Evolutionary conservation across 2,888 invertebrate genomes (phyloP), one percentile per base, ranked within the genome.

Genomic region (Caprella mutica): DNA sequence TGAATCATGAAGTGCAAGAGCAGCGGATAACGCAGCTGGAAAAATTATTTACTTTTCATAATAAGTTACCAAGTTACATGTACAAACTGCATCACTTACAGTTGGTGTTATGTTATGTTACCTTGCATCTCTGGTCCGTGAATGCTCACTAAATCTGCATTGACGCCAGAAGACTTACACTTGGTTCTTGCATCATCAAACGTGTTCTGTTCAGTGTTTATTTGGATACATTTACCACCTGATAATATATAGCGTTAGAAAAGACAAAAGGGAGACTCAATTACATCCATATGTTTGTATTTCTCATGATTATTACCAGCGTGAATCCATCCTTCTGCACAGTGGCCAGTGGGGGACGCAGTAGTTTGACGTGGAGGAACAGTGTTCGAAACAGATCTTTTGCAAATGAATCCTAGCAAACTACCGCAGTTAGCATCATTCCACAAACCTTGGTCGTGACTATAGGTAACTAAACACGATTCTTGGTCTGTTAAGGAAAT

Each of bases 371-470:
- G 23, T 4, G 27, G 46, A 14, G 55, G 19, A 14, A 24, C 39
- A 8, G 53, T n/a, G 33, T 27, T 17, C 29, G 30, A 30, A 26
- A 35, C 6, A 3, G 43, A 38, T 23, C 43, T 46, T 26, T 56
- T 56, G 17, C 56, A 56, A 1, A 56, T 26, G 17, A 35, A 33
- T n/a, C 56, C 56, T 14, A 24, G 14, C 4, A 33, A n/a, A 5
- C 17, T n/a, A 27, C 43, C 56, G 26, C 56, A 56, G 56, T 56
- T 56, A n/a, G 33, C 19, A 44, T 56, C 56, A 38, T 56, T 56
- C 56, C 56, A 56, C 51, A 52, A 56, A 8, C 56, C 56, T 14
- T 51, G 42, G 9, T 42, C 24, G 17, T 30, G 52, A 12, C 24
- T 40, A 44, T 52, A 43, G 3, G 52, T 42, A n/a, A 14, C n/a